Percentiles rank a stretch among this genome's conserved stretches.
Conservation (phyloP, 2,113 vertebrate species). For the Pandion haliaetus region DNA sequence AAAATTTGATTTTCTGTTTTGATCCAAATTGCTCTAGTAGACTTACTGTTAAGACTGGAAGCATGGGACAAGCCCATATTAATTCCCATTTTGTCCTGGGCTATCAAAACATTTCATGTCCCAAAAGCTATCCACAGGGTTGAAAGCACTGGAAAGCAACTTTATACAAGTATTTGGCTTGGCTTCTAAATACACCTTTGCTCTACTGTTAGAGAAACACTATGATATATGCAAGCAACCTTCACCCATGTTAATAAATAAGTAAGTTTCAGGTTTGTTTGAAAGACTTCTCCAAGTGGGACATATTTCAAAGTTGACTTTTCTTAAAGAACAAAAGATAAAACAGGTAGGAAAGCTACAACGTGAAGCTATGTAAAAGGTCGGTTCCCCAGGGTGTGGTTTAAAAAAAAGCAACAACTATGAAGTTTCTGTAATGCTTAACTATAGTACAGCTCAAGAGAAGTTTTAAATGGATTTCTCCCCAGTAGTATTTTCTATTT, state of each 20-base stretch:
- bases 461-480: not conserved
- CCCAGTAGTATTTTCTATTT: not conserved
- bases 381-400: not conserved
- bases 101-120: not conserved
- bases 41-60: not conserved
- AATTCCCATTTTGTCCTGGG: not conserved
- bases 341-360: not conserved
- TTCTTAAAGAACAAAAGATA: not conserved
- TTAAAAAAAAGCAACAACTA: not conserved
- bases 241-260: not conserved
- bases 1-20: not conserved
- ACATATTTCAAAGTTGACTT: not conserved
- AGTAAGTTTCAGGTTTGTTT: not conserved
- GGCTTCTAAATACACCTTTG: not conserved
- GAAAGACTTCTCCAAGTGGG: not conserved
- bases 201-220: not conserved
- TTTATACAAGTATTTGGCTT: not conserved
- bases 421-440: not conserved
- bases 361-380: not conserved
- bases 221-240: not conserved
- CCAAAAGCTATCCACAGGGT: not conserved
- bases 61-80: not conserved
- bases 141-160: not conserved
- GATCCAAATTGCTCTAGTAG: not conserved
- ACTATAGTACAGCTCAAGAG: not conserved